phyloP scores from a whole-genome alignment of 1,140 invertebrate genomes.

The Bombus confusus region DNA sequence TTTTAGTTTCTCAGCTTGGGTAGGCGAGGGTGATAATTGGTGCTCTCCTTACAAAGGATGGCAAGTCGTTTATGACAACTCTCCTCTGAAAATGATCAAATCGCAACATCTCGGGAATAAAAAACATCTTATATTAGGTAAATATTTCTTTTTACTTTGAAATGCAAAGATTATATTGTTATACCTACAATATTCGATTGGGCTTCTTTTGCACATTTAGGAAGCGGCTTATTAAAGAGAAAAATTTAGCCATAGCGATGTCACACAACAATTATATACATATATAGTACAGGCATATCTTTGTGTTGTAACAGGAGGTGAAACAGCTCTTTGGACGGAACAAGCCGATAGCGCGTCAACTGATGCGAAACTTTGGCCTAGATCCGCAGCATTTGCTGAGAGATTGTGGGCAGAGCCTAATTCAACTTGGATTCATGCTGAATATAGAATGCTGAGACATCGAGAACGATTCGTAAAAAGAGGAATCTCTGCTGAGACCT shows the following conservation, averaged over 20 bases:
- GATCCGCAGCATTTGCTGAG: constrained; percentile 91
- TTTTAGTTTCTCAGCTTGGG: constrained; percentile 83
- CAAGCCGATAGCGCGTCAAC: constrained; percentile 87
- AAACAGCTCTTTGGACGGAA: constrained; percentile 92
- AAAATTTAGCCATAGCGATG: background rate
- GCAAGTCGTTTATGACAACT: constrained; percentile 93
- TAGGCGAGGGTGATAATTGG: constrained; percentile 89
- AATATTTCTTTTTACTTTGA: background rate
- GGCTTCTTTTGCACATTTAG: background rate
- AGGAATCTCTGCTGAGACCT: constrained; percentile 87
- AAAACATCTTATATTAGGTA: constrained; percentile 83
- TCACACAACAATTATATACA: background rate
- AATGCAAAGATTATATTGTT: constrained; percentile 6
- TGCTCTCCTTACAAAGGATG: constrained; percentile 94
- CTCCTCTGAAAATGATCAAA: constrained; percentile 83
- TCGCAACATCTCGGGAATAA: constrained; percentile 78
- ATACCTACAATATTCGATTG: constrained; percentile 8
- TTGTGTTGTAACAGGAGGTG: constrained; percentile 85
- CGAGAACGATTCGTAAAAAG: constrained; percentile 87
- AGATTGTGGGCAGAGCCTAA: constrained; percentile 89
- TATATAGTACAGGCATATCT: background rate
- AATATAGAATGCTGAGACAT: constrained; percentile 86
- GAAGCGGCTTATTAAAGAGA: background rate
- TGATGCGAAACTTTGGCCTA: constrained; percentile 89
- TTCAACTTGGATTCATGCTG: constrained; percentile 85